A percentile compares a stretch with the other conserved stretches of the same genome.
phyloP scores from a whole-genome alignment of 2,113 vertebrate genomes.

The Capreolus pygargus region DNA sequence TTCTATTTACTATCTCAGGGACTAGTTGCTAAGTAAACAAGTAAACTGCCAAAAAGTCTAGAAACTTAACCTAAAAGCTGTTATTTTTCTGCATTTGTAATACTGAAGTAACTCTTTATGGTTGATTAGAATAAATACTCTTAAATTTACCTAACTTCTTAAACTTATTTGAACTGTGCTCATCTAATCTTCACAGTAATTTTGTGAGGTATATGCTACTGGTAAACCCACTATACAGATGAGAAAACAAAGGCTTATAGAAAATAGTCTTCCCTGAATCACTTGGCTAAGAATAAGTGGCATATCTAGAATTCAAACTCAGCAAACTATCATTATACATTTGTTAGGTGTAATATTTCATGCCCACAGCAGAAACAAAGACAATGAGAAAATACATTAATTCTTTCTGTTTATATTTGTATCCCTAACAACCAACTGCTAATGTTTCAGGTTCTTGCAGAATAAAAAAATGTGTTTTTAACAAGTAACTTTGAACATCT shows the following conservation, averaged over 20 bases:
- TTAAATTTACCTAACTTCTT: slow-evolving; percentile 13
- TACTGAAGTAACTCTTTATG: not conserved
- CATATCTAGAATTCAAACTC: not conserved
- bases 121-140: not conserved
- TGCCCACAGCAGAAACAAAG: not conserved
- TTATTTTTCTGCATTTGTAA: not conserved
- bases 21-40: not conserved
- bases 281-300: not conserved
- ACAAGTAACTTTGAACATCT: not conserved
- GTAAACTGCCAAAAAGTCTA: not conserved
- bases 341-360: not conserved
- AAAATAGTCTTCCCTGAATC: not conserved
- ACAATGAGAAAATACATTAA: not conserved
- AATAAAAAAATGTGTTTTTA: slow-evolving; percentile 37
- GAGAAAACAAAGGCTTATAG: not conserved
- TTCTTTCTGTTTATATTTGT: not conserved
- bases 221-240: not conserved
- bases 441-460: not conserved
- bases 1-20: not conserved
- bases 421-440: not conserved
- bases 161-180: slow-evolving; percentile 12
- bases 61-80: not conserved
- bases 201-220: not conserved
- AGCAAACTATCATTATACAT: not conserved
- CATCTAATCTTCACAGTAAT: not conserved